A percentile compares a stretch with the other conserved stretches of the same genome.
Conservation (phyloP, 1,140 invertebrate species). For the Condylostylus longicornis region DNA sequence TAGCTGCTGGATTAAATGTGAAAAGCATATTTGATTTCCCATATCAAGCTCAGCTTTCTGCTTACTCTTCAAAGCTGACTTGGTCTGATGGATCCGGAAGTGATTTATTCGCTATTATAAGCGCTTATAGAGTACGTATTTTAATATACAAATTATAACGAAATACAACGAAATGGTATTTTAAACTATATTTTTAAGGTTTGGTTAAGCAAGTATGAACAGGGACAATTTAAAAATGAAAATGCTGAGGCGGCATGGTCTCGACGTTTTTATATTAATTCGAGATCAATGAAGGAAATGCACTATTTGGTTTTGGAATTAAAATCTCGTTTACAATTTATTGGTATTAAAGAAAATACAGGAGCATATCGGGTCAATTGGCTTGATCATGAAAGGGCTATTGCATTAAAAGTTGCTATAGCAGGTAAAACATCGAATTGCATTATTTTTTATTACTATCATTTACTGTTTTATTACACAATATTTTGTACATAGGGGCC, state of each 20-base stretch:
- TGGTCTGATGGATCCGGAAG: constrained; percentile 72
- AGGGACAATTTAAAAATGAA: constrained; percentile 15
- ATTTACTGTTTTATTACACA: neutral
- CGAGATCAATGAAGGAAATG: constrained; percentile 56
- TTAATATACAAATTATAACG: too few relatives aligned
- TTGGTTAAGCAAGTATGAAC: constrained; percentile 19
- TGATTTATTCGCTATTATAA: constrained; percentile 68
- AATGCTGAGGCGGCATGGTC: constrained; percentile 45
- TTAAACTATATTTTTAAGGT: constrained; percentile 13
- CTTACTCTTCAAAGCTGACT: constrained; percentile 60
- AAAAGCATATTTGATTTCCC: constrained; percentile 53
- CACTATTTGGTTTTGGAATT: constrained; percentile 55
- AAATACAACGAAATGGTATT: neutral
- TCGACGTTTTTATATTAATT: constrained; percentile 51
- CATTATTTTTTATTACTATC: neutral
- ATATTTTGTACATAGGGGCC: constrained; percentile 59
- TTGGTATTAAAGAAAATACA: constrained; percentile 36
- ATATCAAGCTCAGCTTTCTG: constrained; percentile 50
- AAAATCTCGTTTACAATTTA: constrained; percentile 37
- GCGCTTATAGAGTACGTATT: constrained; percentile 54
- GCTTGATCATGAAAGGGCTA: constrained; percentile 34
- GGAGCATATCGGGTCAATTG: constrained; percentile 28
- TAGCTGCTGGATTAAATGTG: constrained; percentile 62
- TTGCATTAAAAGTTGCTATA: constrained; percentile 48
- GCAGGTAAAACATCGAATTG: constrained; percentile 22